These are phyloP conservation scores for Platygyra sinensis DNA, from an alignment of 64 coral and sea anemone genomes.

Conservation along the genomic window DNA sequence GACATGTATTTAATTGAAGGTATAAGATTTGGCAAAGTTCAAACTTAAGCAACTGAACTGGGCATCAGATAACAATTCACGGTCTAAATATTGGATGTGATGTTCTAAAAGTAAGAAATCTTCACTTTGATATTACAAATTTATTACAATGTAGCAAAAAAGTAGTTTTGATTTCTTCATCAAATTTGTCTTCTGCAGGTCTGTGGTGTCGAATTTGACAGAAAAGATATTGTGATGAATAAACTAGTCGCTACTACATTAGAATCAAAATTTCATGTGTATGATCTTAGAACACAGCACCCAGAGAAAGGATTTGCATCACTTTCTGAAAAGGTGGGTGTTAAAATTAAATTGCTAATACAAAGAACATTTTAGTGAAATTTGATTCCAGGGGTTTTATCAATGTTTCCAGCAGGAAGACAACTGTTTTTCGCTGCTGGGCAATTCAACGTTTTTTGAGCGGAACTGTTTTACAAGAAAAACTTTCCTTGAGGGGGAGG, in stretches of 20 bases:
- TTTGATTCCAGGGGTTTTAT: neutral
- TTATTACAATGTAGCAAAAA: neutral
- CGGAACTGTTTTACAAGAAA: too few relatives aligned
- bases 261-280: slow-evolving; percentile 96
- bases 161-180: neutral
- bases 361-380: neutral
- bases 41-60: too few relatives aligned
- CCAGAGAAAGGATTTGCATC: slow-evolving; percentile 95
- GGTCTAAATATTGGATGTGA: too few relatives aligned
- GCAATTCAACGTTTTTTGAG: too few relatives aligned
- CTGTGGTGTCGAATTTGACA: slow-evolving; percentile 97
- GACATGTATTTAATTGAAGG: too few relatives aligned
- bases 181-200: slow-evolving; percentile 43
- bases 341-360: neutral
- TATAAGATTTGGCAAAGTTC: too few relatives aligned
- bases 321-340: slow-evolving; percentile 81
- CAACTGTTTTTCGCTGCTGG: too few relatives aligned
- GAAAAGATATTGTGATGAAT: slow-evolving; percentile 95
- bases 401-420: too few relatives aligned
- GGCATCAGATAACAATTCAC: too few relatives aligned
- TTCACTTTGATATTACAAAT: too few relatives aligned
- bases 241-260: slow-evolving; percentile 94
- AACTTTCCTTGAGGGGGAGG: too few relatives aligned
- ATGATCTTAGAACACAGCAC: slow-evolving; percentile 93
- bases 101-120: too few relatives aligned